Evolutionary conservation across 2,797 vertebrate genomes (phyloP).

Genomic region (Garrulus glandarius): DNA sequence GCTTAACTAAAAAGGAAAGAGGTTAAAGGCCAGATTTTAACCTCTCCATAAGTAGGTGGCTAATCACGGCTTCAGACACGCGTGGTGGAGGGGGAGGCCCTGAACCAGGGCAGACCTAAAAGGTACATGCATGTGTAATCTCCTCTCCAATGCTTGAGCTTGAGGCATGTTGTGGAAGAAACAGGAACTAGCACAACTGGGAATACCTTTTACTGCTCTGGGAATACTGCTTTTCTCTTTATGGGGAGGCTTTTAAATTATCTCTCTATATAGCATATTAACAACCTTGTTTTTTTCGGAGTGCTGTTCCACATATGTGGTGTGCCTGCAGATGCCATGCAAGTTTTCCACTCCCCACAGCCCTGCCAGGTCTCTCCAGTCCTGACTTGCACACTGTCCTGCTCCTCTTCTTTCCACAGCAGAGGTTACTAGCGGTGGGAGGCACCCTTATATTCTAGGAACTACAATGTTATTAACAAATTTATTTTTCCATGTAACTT

Average conservation of each 20-base stretch:
- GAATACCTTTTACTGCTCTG: slow-evolving; percentile 40
- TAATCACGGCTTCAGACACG: slow-evolving; percentile 28
- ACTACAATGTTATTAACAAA: slow-evolving; percentile 10
- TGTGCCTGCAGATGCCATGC: neutral
- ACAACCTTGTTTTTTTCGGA: slow-evolving; percentile 20
- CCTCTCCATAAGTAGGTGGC: slow-evolving; percentile 48
- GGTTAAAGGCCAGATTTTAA: slow-evolving; percentile 59
- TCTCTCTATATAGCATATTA: slow-evolving; percentile 43
- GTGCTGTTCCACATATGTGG: slow-evolving; percentile 46
- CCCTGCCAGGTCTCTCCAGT: slow-evolving; percentile 47
- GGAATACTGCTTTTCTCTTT: slow-evolving; percentile 28
- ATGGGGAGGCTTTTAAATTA: slow-evolving; percentile 47
- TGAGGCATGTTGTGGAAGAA: neutral
- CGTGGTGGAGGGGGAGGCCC: neutral
- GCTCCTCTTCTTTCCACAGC: neutral
- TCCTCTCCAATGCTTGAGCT: neutral
- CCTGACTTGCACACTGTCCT: slow-evolving; percentile 30
- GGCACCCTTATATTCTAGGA: neutral
- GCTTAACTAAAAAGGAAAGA: slow-evolving; percentile 53
- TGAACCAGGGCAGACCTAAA: neutral
- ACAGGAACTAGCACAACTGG: neutral
- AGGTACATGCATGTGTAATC: neutral
- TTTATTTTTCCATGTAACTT: slow-evolving; percentile 45
- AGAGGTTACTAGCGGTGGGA: slow-evolving; percentile 48
- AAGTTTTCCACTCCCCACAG: slow-evolving; percentile 32